Conservation (phyloP, 2,888 invertebrate genomes). For the Andrena trimmerana region DNA sequence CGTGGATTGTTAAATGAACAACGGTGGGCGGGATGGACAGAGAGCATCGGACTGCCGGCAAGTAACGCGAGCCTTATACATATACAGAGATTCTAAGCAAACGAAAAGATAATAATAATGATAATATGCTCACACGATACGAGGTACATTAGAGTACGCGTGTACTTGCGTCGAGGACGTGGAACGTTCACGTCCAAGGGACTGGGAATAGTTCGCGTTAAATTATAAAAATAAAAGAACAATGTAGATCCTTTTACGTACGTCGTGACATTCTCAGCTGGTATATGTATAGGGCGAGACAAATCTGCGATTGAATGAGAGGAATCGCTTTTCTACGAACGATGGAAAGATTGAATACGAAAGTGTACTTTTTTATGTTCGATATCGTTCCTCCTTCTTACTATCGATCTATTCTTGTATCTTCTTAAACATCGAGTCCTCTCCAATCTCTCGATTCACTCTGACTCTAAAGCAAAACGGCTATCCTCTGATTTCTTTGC, state of each 20-base stretch:
- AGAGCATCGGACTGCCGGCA: constrained; percentile 67
- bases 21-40: constrained; percentile 58
- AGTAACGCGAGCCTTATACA: constrained; percentile 50
- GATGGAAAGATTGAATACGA: constrained; percentile 64
- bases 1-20: constrained; percentile 35
- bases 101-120: not conserved
- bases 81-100: constrained; percentile 11
- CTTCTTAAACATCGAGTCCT: constrained; percentile 31
- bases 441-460: constrained; percentile 25
- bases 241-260: not conserved
- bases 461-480: constrained; percentile 30
- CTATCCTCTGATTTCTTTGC: constrained; percentile 50
- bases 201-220: constrained; percentile 25
- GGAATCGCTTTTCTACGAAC: constrained; percentile 80
- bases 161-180: constrained; percentile 2
- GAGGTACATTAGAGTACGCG: not conserved
- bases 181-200: constrained; percentile 29
- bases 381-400: constrained; percentile 61
- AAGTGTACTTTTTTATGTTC: constrained; percentile 81
- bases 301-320: constrained; percentile 29
- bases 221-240: constrained; percentile 5
- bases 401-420: constrained; percentile 44
- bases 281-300: constrained; percentile 50
- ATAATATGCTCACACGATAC: constrained; percentile 3
- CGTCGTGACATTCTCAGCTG: constrained; percentile 12